These are phyloP conservation scores for Ellobius talpinus DNA, from an alignment of 2,113 vertebrate species.

Conservation along the genomic window DNA sequence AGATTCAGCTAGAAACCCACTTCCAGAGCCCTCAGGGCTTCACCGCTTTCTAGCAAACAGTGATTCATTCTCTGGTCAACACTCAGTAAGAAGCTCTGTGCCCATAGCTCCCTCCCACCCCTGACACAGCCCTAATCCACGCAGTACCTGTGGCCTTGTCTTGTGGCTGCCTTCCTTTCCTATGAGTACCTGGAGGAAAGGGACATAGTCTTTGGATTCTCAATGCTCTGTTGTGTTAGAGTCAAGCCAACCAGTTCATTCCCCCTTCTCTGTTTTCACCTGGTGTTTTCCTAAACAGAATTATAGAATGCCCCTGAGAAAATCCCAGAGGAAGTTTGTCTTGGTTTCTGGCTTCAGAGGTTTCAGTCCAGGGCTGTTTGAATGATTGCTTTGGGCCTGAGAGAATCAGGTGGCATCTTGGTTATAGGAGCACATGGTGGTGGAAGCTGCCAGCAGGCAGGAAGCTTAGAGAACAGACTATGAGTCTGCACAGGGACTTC, in stretches of 20 bases:
- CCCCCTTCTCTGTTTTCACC: neutral
- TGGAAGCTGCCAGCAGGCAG: neutral
- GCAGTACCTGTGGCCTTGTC: neutral
- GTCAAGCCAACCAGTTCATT: neutral
- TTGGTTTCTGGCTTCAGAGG: neutral
- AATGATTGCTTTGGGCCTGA: neutral
- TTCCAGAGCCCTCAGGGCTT: neutral
- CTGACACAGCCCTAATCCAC: too few species aligned
- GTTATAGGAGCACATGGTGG: fast-evolving
- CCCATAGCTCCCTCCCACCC: fast-evolving
- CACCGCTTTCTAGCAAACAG: neutral
- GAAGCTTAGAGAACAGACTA: neutral
- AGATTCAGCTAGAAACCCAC: neutral
- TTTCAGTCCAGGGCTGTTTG: neutral
- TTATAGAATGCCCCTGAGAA: neutral
- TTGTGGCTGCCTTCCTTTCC: neutral
- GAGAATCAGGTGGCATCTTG: neutral
- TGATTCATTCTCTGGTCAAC: neutral
- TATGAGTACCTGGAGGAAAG: neutral
- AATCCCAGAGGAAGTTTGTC: neutral
- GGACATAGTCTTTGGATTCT: neutral
- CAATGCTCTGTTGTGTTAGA: neutral
- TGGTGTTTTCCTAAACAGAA: neutral
- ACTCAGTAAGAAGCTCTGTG: neutral
- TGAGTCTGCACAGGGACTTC: neutral